Base-by-base conservation (phyloP, 2,113 vertebrate species). In the Garra rufa region DNA sequence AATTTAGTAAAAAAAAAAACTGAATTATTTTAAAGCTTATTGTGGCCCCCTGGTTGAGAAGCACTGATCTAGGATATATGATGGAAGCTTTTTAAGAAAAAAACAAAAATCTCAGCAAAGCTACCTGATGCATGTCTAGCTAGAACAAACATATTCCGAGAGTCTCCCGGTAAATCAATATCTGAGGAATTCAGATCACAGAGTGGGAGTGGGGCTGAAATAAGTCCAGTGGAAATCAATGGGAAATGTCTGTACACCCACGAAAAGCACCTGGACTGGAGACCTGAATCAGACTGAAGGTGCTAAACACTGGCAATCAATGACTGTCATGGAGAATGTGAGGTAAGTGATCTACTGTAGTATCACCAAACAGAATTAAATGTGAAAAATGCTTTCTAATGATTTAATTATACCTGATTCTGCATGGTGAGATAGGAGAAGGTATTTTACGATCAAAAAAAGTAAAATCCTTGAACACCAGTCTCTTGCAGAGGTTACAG, bases 301-400 rank as follows among this genome's bases (percentile, higher is more conserved):
- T 77, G 82, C 69, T 67, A 83, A 88, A 86, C 88, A 85, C 85
- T 91, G 87, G 75, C 50, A 57, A 34, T 92, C 88, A 46, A 91
- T 92, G 85, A 90, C 76, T 86, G 85, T 83, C 81, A 84, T 85
- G 81, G 74, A 87, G 81, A 87, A 84, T 9, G 52, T 9, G 21
- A 21, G 52, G 3, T 3, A 21, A n/a, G 52, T n/a, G 52, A 3
- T 21, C 52, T 57, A n/a, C 52, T 55, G 52, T n/a, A n/a, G n/a
- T n/a, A n/a, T n/a, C n/a, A n/a, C 21, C 21, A 57, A 9, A 57
- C 19, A 57, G 19, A 57, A 57, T 1, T 57, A n/a, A 57, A 57
- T 43, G 43, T 43, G 43, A 43, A 43, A 43, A 43, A 43, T 8
- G 8, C 52, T n/a, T n/a, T 9, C 19, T 57, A 57, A 57, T 52